Conservation (phyloP, 92 coral and sea anemone species). For the Actinostola sp. region DNA sequence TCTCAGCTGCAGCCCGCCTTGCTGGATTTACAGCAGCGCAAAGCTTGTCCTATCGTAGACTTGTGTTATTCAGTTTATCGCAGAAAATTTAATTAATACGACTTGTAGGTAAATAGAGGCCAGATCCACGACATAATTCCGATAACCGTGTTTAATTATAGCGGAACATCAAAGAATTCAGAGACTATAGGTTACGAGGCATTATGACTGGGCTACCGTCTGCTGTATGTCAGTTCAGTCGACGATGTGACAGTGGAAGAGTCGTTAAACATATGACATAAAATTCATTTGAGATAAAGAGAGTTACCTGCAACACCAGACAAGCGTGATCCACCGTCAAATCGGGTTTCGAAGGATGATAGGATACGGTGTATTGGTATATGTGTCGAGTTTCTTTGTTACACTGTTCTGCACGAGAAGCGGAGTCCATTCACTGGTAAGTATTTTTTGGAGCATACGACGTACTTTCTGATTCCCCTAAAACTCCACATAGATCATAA, state of each 20-base stretch:
- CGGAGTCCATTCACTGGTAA: no score
- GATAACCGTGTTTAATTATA: constrained; percentile 41
- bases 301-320: no score
- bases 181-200: constrained; percentile 9
- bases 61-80: not conserved
- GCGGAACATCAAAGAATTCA: constrained; percentile 52
- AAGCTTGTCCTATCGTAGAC: not conserved
- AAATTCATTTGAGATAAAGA: no score
- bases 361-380: no score
- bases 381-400: no score
- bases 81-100: not conserved
- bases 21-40: not conserved
- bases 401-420: no score
- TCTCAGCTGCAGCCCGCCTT: not conserved
- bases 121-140: constrained; percentile 11
- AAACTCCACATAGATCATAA: no score
- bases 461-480: no score
- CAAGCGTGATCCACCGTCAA: no score
- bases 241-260: constrained; percentile 2
- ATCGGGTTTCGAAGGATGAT: no score
- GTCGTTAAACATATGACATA: constrained; percentile 4
- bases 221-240: constrained; percentile 6
- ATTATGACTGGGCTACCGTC: not conserved
- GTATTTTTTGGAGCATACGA: no score
- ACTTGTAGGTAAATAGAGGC: constrained; percentile 1